phyloP scores from a whole-genome alignment of 2,113 vertebrate species.

The Protobothrops flavoviridis region DNA sequence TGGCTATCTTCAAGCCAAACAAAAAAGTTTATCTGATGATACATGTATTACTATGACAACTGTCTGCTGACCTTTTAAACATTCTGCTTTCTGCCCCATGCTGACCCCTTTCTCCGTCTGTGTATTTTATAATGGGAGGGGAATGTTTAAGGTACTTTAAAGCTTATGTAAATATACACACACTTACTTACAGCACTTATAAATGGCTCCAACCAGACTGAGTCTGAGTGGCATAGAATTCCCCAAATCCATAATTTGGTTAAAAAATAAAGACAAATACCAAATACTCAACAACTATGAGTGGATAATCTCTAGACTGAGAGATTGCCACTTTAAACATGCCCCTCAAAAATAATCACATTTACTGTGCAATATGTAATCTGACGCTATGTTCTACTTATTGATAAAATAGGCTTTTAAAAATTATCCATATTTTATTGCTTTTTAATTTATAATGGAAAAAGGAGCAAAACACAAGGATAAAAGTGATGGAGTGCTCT shows the following conservation, averaged over 20 bases:
- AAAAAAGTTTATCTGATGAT: not conserved
- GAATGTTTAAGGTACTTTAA: not conserved
- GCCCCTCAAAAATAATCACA: not conserved
- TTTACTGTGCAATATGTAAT: not conserved
- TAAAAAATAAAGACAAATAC: not conserved
- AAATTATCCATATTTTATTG: not conserved
- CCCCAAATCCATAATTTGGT: not conserved
- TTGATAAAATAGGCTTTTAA: not conserved
- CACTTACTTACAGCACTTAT: not conserved
- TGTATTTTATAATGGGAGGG: not conserved
- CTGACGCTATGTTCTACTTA: not conserved
- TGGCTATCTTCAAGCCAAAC: not conserved
- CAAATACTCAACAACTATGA: not conserved
- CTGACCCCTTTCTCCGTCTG: not conserved
- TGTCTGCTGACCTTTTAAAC: not conserved
- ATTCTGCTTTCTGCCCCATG: not conserved
- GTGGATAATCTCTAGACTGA: not conserved
- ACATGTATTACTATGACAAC: too few relatives aligned
- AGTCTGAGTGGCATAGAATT: not conserved
- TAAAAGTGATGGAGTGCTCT: not conserved
- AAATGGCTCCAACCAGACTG: not conserved
- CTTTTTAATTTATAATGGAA: not conserved
- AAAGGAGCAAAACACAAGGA: not conserved
- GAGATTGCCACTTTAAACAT: not conserved
- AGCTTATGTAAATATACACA: not conserved